A percentile compares a stretch with the other conserved stretches of the same genome.
phyloP scores from a whole-genome alignment of 2,888 invertebrate species.

The Pemphredon lugubris region DNA sequence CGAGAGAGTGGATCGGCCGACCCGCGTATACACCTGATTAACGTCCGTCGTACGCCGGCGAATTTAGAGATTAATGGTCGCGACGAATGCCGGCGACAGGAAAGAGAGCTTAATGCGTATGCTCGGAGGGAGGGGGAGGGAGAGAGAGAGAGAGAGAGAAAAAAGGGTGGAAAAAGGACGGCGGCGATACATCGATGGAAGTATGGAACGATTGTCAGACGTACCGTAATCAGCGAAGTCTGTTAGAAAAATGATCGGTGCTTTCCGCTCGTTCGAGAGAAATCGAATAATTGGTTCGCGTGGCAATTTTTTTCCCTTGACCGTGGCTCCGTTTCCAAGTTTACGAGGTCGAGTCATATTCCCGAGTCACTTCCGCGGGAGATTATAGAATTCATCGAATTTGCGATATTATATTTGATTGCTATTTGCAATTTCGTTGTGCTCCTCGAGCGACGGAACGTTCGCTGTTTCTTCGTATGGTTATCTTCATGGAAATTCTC shows the following conservation, averaged over 20 bases:
- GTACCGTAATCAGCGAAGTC: constrained; percentile 24
- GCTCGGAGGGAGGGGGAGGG: constrained; percentile 18
- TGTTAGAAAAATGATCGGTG: constrained; percentile 48
- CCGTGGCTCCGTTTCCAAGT: constrained; percentile 12
- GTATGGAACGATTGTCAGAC: constrained; percentile 46
- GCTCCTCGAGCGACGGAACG: too few relatives aligned
- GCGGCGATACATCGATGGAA: constrained; percentile 31
- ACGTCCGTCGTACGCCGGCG: constrained; percentile 59
- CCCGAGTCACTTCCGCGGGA: too few relatives aligned
- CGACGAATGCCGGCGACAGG: constrained; percentile 55
- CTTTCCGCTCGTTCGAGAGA: constrained; percentile 31
- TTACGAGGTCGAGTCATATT: constrained; percentile 13
- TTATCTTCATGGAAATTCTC: too few relatives aligned
- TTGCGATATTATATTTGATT: too few relatives aligned
- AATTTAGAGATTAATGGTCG: constrained; percentile 66
- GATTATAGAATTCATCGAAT: too few relatives aligned
- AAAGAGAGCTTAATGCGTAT: constrained; percentile 57
- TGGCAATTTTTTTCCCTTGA: constrained; percentile 28
- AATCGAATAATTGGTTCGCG: constrained; percentile 30
- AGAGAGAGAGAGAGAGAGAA: too few relatives aligned
- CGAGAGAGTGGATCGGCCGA: constrained; percentile 45
- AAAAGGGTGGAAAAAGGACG: constrained; percentile 55
- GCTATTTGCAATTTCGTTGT: too few relatives aligned
- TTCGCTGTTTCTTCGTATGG: too few relatives aligned
- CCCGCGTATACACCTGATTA: constrained; percentile 62